Conservation (phyloP, 2,888 invertebrate species). For the Cenopis cana region DNA sequence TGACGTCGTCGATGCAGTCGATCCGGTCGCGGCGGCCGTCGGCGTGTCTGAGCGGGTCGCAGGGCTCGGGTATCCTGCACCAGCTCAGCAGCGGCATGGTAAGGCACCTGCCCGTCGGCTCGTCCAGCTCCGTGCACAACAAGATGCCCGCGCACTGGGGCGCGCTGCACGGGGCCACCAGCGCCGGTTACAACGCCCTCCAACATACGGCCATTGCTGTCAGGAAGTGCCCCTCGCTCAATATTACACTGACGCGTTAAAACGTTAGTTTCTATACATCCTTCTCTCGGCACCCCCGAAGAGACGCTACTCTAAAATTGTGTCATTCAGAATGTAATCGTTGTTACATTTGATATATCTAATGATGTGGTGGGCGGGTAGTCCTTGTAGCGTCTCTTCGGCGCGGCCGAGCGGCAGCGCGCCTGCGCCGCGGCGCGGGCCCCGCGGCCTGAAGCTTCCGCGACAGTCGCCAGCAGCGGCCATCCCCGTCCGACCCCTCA, state of each 20-base stretch:
- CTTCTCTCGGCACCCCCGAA: constrained; percentile 35
- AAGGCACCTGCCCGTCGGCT: constrained; percentile 90
- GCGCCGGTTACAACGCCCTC: constrained; percentile 83
- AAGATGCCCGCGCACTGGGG: constrained; percentile 77
- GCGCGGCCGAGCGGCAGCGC: constrained; percentile 30
- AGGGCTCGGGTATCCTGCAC: constrained; percentile 92
- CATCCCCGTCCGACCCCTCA: constrained; percentile 64
- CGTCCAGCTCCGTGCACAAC: constrained; percentile 86
- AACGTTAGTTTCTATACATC: constrained; percentile 41
- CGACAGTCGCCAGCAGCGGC: constrained; percentile 50
- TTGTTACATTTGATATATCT: not conserved
- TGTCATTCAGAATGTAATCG: not conserved
- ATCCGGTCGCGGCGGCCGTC: constrained; percentile 90
- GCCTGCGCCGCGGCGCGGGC: constrained; percentile 11
- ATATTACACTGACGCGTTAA: constrained; percentile 88
- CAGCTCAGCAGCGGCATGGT: constrained; percentile 97
- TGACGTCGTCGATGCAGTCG: constrained; percentile 86
- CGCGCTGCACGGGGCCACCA: constrained; percentile 79
- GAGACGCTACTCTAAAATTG: constrained; percentile 30
- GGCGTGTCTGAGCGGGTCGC: constrained; percentile 87
- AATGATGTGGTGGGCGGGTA: constrained; percentile 8
- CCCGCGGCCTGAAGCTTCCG: constrained; percentile 43
- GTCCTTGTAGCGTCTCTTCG: constrained; percentile 30
- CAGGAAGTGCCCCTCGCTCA: constrained; percentile 91
- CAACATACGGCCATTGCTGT: constrained; percentile 85